Conservation (phyloP, 2,113 vertebrate genomes). For the Embiotoca jacksoni region DNA sequence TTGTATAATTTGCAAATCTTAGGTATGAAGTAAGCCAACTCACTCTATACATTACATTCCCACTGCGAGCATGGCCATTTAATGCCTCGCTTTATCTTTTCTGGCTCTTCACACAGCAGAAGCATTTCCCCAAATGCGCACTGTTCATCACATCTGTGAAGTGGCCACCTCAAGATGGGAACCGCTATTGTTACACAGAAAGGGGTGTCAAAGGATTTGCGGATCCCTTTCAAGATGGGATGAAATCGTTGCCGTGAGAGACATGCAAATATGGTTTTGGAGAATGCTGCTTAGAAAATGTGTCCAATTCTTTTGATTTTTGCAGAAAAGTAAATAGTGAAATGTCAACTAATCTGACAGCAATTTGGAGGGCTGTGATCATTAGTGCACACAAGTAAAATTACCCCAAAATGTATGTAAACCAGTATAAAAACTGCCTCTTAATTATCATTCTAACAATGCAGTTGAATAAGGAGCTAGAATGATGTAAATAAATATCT, state of each 20-base stretch:
- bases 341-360: slow-evolving; percentile 18
- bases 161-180: slow-evolving; percentile 24
- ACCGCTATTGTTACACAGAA: slow-evolving; percentile 19
- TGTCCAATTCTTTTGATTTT: slow-evolving; percentile 7
- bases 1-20: neutral
- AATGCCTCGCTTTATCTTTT: slow-evolving; percentile 11
- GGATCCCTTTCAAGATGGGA: slow-evolving; percentile 31
- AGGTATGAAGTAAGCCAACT: neutral
- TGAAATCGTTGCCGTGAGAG: slow-evolving; percentile 1
- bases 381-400: neutral
- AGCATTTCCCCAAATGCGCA: slow-evolving; percentile 32
- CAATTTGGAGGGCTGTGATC: neutral
- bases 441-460: neutral
- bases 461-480: neutral
- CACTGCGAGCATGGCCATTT: neutral
- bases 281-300: slow-evolving; percentile 3
- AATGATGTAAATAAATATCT: slow-evolving; percentile 2
- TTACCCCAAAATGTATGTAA: slow-evolving; percentile 1
- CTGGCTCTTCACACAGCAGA: slow-evolving; percentile 9
- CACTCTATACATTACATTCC: neutral
- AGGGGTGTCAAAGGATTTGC: slow-evolving; percentile 26
- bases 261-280: slow-evolving; percentile 17
- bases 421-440: neutral
- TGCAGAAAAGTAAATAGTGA: slow-evolving; percentile 6
- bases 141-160: slow-evolving; percentile 39